A percentile compares a stretch with the other conserved stretches of the same genome.
phyloP scores from a whole-genome alignment of 2,888 invertebrate species.

The Lasiommata megera region DNA sequence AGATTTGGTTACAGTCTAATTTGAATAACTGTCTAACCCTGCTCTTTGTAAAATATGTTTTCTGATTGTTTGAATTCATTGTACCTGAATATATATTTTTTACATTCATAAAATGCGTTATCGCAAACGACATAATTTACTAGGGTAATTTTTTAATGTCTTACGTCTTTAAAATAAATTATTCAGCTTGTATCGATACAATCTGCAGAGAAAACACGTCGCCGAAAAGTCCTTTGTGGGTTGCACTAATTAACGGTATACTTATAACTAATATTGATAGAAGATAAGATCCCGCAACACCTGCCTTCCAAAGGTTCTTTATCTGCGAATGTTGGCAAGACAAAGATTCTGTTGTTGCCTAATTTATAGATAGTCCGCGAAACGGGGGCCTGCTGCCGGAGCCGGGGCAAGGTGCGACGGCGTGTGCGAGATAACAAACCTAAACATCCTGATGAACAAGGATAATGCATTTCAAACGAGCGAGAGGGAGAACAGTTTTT shows the following conservation, averaged over 20 bases:
- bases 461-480: slow-evolving; percentile 59
- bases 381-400: slow-evolving; percentile 55
- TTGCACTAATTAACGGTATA: slow-evolving; percentile 61
- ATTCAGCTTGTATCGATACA: slow-evolving; percentile 34
- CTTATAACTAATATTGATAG: slow-evolving; percentile 49
- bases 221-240: slow-evolving; percentile 43
- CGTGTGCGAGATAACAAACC: slow-evolving; percentile 76
- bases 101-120: neutral
- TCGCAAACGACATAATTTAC: neutral
- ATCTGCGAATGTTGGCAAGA: slow-evolving; percentile 63
- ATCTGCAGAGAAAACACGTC: slow-evolving; percentile 41
- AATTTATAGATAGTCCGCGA: slow-evolving; percentile 63
- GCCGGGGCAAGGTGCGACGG: slow-evolving; percentile 66
- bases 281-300: slow-evolving; percentile 63
- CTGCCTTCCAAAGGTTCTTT: slow-evolving; percentile 66
- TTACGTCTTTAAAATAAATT: slow-evolving; percentile 7
- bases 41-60: no score
- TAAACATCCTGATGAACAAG: slow-evolving; percentile 72
- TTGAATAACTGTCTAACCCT: no score
- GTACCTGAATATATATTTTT: no score
- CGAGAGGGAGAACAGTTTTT: slow-evolving; percentile 61
- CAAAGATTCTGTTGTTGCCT: slow-evolving; percentile 63
- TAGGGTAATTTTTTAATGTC: neutral
- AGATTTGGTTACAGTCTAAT: no score
- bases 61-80: no score